A percentile compares a stretch with the other conserved stretches of the same genome.
These are phyloP conservation scores for Hemiprocne comata DNA, from an alignment of 2,113 vertebrate species.

Conservation along the genomic window DNA sequence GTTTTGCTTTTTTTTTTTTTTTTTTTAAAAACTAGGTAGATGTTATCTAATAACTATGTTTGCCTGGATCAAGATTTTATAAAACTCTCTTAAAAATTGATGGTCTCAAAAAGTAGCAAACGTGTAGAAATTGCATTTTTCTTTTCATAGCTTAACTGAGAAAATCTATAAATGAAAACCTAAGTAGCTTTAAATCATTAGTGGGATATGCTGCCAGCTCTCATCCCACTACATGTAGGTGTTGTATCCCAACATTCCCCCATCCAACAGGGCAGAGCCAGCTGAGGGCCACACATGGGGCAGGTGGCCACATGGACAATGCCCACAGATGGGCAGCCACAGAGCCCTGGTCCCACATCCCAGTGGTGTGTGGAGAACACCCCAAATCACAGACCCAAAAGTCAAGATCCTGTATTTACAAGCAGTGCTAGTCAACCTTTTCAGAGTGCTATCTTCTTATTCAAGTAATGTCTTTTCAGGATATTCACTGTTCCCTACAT, in stretches of 20 bases:
- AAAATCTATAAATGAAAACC: not conserved
- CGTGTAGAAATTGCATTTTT: not conserved
- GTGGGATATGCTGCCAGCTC: rapidly evolving
- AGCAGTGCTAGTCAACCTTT: not conserved
- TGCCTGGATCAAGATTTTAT: not conserved
- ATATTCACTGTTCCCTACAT: not conserved
- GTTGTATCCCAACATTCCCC: not conserved
- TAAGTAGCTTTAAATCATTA: not conserved
- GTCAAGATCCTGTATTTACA: not conserved
- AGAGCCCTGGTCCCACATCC: not conserved
- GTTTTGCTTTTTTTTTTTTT: not conserved
- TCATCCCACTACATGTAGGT: rapidly evolving
- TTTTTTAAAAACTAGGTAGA: not conserved
- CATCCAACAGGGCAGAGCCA: not conserved
- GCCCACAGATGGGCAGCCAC: not conserved
- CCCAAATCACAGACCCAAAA: not conserved
- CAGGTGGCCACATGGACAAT: not conserved
- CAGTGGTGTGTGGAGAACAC: not conserved
- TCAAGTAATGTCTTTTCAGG: not conserved
- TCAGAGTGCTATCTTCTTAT: not conserved
- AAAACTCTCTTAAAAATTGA: slow-evolving; percentile 17
- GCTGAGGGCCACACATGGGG: rapidly evolving
- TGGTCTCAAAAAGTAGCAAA: not conserved
- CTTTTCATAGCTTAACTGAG: not conserved
- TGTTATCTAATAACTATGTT: not conserved